Percentiles rank a stretch among this genome's conserved stretches.
phyloP scores from a whole-genome alignment of 1,140 invertebrate genomes.

The Drosophila sucinea region DNA sequence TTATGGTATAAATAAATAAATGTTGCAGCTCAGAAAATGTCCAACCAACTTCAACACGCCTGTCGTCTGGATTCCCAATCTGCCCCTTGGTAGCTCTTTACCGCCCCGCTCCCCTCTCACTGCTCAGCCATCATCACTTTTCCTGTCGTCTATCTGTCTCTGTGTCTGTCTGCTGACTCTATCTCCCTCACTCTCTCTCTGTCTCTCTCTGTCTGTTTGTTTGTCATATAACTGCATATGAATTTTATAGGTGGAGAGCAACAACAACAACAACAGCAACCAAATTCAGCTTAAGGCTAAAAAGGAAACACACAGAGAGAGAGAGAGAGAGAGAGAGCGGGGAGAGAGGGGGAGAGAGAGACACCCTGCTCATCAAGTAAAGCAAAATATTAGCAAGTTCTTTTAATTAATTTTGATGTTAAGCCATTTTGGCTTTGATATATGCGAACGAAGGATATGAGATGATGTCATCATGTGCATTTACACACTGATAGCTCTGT shows the following conservation, averaged over 20 bases:
- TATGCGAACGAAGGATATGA: slow-evolving; percentile 1
- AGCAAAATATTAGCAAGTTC: slow-evolving; percentile 39
- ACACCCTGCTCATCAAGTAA: slow-evolving; percentile 7
- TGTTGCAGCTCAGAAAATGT: slow-evolving; percentile 64
- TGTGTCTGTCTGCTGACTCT: slow-evolving; percentile 16
- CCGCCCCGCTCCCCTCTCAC: neutral
- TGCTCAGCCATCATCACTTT: neutral
- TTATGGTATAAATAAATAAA: slow-evolving; percentile 70
- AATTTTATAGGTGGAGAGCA: slow-evolving; percentile 32
- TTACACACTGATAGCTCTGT: neutral
- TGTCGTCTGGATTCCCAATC: slow-evolving; percentile 34
- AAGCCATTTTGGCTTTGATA: slow-evolving; percentile 26
- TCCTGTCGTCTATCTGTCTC: slow-evolving; percentile 10
- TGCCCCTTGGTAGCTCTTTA: neutral
- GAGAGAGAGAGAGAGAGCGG: neutral
- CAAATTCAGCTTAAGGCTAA: slow-evolving; percentile 44
- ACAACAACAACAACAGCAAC: neutral
- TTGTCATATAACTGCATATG: slow-evolving; percentile 50
- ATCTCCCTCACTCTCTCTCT: slow-evolving; percentile 23
- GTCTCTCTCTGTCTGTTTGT: slow-evolving; percentile 31
- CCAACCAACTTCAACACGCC: slow-evolving; percentile 66
- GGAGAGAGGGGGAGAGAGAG: neutral
- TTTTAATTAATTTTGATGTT: slow-evolving; percentile 51
- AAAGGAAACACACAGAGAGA: neutral
- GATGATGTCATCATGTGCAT: slow-evolving; percentile 1